These are phyloP conservation scores for Carollia perspicillata DNA, from an alignment of 2,113 vertebrate species.

Conservation along the genomic window DNA sequence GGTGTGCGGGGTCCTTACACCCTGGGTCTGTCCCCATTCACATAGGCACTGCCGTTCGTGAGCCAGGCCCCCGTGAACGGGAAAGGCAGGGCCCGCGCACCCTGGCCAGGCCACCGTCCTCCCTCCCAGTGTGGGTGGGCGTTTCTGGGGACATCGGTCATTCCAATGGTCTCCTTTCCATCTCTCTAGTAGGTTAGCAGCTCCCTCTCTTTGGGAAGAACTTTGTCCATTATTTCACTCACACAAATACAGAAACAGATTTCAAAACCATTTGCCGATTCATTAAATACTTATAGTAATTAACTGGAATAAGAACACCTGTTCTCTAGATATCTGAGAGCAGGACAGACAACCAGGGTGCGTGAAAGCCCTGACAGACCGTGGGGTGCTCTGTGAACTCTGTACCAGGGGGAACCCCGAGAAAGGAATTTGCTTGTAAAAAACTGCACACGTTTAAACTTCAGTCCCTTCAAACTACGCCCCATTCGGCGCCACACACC, in stretches of 20 bases:
- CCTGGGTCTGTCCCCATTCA: background rate
- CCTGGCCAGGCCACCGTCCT: background rate
- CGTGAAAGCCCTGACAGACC: background rate
- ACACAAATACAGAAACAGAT: background rate
- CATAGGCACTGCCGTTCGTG: slow-evolving; percentile 30
- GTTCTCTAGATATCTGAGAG: accelerated
- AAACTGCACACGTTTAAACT: too few species aligned
- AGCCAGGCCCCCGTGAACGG: background rate
- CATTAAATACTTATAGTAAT: background rate
- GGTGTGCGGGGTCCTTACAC: background rate
- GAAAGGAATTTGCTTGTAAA: too few species aligned
- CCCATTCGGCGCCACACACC: too few species aligned
- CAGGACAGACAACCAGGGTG: background rate
- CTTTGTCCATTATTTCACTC: background rate
- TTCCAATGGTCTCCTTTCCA: background rate
- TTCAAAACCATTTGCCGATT: background rate
- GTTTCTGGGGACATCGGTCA: background rate
- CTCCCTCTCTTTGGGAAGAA: background rate
- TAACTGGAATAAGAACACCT: background rate
- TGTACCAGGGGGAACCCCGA: too few species aligned
- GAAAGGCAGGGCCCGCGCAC: background rate
- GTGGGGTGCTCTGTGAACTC: background rate
- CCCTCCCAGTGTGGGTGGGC: background rate
- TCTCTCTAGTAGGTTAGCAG: background rate
- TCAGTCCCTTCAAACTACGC: too few species aligned